A percentile compares a stretch with the other conserved stretches of the same genome.
phyloP scores from a whole-genome alignment of 2,797 vertebrate genomes.

The Pipistrellus pygmaeus region DNA sequence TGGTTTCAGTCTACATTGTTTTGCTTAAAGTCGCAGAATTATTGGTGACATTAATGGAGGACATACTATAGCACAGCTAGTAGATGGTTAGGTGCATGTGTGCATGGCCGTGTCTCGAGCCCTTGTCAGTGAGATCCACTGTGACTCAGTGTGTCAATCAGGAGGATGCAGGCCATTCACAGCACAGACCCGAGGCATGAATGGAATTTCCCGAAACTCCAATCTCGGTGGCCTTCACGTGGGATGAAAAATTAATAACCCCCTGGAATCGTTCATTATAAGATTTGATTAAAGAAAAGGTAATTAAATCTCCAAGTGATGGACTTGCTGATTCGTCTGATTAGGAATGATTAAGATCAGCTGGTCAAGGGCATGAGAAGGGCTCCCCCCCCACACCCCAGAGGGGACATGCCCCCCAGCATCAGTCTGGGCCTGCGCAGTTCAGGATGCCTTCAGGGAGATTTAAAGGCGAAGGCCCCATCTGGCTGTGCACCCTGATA shows the following conservation, averaged over 20 bases:
- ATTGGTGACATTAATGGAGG: background rate
- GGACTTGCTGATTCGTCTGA: conserved; percentile 66
- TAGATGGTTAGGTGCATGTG: background rate
- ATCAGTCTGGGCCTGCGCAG: background rate
- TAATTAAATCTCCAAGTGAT: conserved; percentile 68
- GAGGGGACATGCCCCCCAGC: fast-evolving
- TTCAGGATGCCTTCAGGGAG: background rate
- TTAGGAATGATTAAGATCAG: conserved; percentile 38
- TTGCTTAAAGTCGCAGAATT: background rate
- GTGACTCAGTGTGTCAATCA: background rate
- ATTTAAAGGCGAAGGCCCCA: background rate
- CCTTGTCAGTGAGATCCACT: background rate
- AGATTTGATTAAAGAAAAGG: conserved; percentile 73
- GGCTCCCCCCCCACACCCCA: fast-evolving
- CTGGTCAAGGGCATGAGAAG: conserved; percentile 65
- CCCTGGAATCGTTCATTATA: conserved; percentile 64
- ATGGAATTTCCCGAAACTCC: conserved; percentile 69
- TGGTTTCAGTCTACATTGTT: background rate
- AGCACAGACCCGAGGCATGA: conserved; percentile 33
- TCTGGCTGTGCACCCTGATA: fast-evolving
- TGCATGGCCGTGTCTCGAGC: background rate
- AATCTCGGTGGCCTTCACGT: conserved; percentile 40
- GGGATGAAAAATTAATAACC: conserved; percentile 77
- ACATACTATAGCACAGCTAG: too few species aligned
- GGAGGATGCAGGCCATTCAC: background rate